phyloP scores from a whole-genome alignment of 2,888 invertebrate species.

The Clepsis dumicolana region DNA sequence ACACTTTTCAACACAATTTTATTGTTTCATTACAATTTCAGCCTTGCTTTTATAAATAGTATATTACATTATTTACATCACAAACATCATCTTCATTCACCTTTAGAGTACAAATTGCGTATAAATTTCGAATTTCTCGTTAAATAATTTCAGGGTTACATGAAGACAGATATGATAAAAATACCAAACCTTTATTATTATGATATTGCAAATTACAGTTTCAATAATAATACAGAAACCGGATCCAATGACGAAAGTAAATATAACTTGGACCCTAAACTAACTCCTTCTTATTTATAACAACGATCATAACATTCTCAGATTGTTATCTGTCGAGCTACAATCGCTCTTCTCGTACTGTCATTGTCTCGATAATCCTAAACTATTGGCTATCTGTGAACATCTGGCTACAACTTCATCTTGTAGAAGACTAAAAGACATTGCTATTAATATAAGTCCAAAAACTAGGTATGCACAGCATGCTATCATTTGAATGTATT shows the following conservation, averaged over 20 bases:
- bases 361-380: constrained; percentile 89
- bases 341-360: constrained; percentile 83
- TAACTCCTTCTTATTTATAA: constrained; percentile 66
- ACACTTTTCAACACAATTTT: constrained; percentile 81
- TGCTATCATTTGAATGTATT: constrained; percentile 91
- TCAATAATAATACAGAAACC: constrained; percentile 58
- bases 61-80: constrained; percentile 83
- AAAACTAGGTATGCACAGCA: constrained; percentile 93
- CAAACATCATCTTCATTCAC: constrained; percentile 61
- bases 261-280: constrained; percentile 55
- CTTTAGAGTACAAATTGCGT: constrained; percentile 79
- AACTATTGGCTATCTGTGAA: constrained; percentile 89
- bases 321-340: constrained; percentile 77
- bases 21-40: constrained; percentile 85
- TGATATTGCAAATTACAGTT: constrained; percentile 60
- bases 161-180: constrained; percentile 68
- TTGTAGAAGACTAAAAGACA: constrained; percentile 94
- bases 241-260: constrained; percentile 57
- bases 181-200: constrained; percentile 54
- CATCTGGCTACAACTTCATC: constrained; percentile 92
- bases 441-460: constrained; percentile 93
- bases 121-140: constrained; percentile 71
- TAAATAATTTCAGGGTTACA: constrained; percentile 58
- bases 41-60: constrained; percentile 84
- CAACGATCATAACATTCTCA: constrained; percentile 84